phyloP scores from a whole-genome alignment of 2,888 invertebrate genomes.

The Pilophorus perplexus region DNA sequence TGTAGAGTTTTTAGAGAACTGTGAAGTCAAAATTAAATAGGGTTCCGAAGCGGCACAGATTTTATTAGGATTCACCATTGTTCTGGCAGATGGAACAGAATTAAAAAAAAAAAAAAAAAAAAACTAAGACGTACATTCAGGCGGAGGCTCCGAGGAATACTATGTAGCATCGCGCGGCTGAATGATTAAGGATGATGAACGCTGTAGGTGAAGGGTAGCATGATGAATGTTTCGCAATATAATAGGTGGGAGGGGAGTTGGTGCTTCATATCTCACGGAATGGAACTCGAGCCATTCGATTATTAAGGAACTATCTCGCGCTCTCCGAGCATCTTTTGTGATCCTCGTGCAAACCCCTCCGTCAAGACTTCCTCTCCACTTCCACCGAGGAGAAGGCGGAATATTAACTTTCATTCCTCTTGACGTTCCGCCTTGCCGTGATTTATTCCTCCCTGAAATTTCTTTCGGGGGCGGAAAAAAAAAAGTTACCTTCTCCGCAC shows the following conservation, averaged over 20 bases:
- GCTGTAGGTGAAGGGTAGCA: slow-evolving; percentile 15
- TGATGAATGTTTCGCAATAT: slow-evolving; percentile 26
- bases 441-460: slow-evolving; percentile 11
- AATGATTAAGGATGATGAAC: slow-evolving; percentile 26
- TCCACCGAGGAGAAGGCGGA: neutral
- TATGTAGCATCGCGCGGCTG: neutral
- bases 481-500: neutral
- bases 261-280: slow-evolving; percentile 10
- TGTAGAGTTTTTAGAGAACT: too few relatives aligned
- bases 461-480: neutral
- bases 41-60: too few relatives aligned
- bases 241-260: neutral
- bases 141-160: too few relatives aligned
- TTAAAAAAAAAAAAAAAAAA: too few relatives aligned
- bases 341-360: neutral
- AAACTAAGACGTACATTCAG: too few relatives aligned
- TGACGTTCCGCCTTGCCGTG: slow-evolving; percentile 7
- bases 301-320: slow-evolving; percentile 24
- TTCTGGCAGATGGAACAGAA: too few relatives aligned
- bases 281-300: slow-evolving; percentile 27
- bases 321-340: slow-evolving; percentile 7
- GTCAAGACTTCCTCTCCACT: neutral
- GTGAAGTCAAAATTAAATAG: too few relatives aligned
- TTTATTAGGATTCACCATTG: too few relatives aligned
- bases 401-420: slow-evolving; percentile 24